phyloP scores from a whole-genome alignment of 2,888 invertebrate species.

The Lacanobia oleracea region DNA sequence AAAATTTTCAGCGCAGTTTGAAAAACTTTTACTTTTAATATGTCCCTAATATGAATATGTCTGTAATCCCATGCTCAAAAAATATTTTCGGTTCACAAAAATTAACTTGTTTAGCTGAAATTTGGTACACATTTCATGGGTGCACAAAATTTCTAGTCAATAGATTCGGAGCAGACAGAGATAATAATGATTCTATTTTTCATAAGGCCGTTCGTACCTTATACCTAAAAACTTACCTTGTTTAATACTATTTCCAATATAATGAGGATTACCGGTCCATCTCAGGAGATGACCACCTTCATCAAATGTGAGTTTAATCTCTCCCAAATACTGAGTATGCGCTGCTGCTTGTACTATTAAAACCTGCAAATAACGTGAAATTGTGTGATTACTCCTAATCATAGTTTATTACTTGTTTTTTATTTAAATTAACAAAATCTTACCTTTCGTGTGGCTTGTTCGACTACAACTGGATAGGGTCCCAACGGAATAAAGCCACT shows the following conservation, averaged over 20 bases:
- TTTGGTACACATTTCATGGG: too few species aligned
- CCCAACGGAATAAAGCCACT: constrained; percentile 88
- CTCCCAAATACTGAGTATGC: constrained; percentile 94
- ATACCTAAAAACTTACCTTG: constrained; percentile 72
- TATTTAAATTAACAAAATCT: constrained; percentile 30
- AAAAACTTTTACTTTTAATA: too few species aligned
- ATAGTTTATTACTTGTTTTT: neutral
- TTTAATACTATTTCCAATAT: constrained; percentile 90
- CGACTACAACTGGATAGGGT: constrained; percentile 93
- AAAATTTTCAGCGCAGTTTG: too few species aligned
- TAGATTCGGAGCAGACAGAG: too few species aligned
- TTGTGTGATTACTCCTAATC: neutral
- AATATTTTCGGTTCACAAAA: too few species aligned
- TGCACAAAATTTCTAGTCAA: too few species aligned
- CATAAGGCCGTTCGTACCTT: too few species aligned
- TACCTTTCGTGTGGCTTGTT: constrained; percentile 83
- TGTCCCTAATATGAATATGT: too few species aligned
- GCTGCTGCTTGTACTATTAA: constrained; percentile 94
- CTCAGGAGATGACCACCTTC: constrained; percentile 91
- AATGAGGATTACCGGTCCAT: constrained; percentile 94
- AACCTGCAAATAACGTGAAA: constrained; percentile 78
- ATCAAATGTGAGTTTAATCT: constrained; percentile 94
- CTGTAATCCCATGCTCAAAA: too few species aligned
- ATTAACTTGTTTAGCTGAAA: too few species aligned
- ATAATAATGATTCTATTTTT: neutral